These are phyloP conservation scores for Acestrorhynchus altus DNA, from an alignment of 2,797 vertebrate species.

Conservation along the genomic window DNA sequence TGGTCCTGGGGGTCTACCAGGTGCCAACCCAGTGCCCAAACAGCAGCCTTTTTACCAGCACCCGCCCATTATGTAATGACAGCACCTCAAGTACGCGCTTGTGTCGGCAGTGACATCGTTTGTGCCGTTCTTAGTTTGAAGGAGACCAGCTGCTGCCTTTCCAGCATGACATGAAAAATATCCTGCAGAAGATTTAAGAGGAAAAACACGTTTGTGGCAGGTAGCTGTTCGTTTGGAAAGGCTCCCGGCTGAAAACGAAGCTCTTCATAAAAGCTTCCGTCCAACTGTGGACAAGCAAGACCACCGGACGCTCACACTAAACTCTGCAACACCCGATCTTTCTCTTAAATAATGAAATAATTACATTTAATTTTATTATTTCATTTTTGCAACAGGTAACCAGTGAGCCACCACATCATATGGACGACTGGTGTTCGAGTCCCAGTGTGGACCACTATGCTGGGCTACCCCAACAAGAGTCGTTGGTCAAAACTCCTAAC, in stretches of 20 bases:
- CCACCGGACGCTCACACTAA: too few species aligned
- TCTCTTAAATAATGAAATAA: too few species aligned
- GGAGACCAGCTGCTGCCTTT: constrained; percentile 59
- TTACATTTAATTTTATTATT: too few species aligned
- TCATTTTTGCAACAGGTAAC: too few species aligned
- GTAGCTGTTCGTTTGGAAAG: not conserved
- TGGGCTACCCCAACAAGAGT: too few species aligned
- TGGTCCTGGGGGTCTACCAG: constrained; percentile 11
- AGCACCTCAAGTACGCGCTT: constrained; percentile 60
- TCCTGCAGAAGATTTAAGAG: not conserved
- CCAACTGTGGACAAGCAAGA: not conserved
- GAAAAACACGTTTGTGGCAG: not conserved
- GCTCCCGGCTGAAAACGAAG: not conserved
- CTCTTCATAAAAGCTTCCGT: not conserved
- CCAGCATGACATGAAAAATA: constrained; percentile 19
- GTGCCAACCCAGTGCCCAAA: constrained; percentile 21
- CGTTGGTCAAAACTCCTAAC: too few species aligned
- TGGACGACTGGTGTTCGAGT: too few species aligned
- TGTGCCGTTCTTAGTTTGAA: constrained; percentile 13
- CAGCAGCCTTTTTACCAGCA: constrained; percentile 19
- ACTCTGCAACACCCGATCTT: too few species aligned
- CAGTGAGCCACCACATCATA: too few species aligned
- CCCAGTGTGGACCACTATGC: too few species aligned
- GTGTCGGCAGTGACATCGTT: constrained; percentile 17
- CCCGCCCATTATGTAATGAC: constrained; percentile 57